These are phyloP conservation scores for Ectropis crepuscularia DNA, from an alignment of 2,888 invertebrate genomes.

Conservation along the genomic window DNA sequence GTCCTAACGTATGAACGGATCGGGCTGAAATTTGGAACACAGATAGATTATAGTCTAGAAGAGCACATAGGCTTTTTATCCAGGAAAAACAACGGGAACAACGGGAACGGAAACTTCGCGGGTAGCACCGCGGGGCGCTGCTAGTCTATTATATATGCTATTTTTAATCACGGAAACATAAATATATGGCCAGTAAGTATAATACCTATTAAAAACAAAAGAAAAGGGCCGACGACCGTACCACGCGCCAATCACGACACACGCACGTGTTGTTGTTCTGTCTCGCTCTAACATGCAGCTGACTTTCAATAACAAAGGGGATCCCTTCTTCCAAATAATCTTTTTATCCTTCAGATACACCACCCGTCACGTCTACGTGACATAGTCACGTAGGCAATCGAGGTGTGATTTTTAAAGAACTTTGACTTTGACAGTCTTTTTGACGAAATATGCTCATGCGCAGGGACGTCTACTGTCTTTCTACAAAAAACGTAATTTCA, in stretches of 20 bases:
- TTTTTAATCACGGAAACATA: background rate
- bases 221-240: conserved; percentile 34
- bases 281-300: conserved; percentile 42
- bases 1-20: no score
- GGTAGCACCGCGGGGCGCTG: no score
- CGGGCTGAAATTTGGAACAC: no score
- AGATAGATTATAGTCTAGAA: no score
- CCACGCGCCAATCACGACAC: conserved; percentile 30
- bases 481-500: no score
- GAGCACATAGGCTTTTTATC: no score
- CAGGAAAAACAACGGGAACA: no score
- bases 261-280: conserved; percentile 52
- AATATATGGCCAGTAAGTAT: conserved; percentile 3
- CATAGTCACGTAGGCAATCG: conserved; percentile 30
- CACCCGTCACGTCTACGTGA: conserved; percentile 27
- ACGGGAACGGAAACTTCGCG: no score
- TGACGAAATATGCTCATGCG: no score
- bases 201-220: conserved; percentile 19
- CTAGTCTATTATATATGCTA: no score
- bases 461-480: no score
- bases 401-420: background rate
- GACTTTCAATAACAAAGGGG: conserved; percentile 37
- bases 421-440: no score
- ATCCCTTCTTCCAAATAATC: conserved; percentile 34
- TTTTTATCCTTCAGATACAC: conserved; percentile 21